Conservation (phyloP, 2,113 vertebrate species). For the Centropristis striata region DNA sequence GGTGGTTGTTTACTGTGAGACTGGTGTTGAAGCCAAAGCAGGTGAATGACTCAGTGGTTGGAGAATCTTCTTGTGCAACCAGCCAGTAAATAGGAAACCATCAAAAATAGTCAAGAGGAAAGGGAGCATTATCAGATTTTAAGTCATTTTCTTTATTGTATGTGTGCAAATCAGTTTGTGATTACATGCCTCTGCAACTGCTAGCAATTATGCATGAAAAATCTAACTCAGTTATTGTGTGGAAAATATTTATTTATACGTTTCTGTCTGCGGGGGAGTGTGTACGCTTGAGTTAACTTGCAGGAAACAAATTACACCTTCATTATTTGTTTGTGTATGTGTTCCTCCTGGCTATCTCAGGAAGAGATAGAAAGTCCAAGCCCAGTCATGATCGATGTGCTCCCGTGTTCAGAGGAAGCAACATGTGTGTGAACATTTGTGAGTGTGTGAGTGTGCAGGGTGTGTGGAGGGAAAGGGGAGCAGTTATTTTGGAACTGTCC, state of each 20-base stretch:
- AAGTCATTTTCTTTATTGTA: not conserved
- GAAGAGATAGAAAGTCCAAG: slow-evolving; percentile 93
- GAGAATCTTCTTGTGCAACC: slow-evolving; percentile 66
- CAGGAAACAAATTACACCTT: not conserved
- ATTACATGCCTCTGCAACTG: not conserved
- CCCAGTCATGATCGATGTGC: slow-evolving; percentile 92
- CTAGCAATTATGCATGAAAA: not conserved
- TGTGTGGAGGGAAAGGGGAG: slow-evolving; percentile 67
- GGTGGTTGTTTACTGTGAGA: slow-evolving; percentile 33
- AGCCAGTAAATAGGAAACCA: slow-evolving; percentile 87
- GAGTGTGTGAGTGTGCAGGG: slow-evolving; percentile 48
- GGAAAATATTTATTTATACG: not conserved
- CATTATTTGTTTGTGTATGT: slow-evolving; percentile 14
- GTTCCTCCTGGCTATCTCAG: slow-evolving; percentile 60
- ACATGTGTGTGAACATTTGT: slow-evolving; percentile 72
- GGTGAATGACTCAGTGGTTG: slow-evolving; percentile 81
- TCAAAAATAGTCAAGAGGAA: slow-evolving; percentile 82
- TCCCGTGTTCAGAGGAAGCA: slow-evolving; percentile 90
- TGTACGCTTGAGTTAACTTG: not conserved
- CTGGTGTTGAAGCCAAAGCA: slow-evolving; percentile 63
- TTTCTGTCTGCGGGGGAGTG: not conserved
- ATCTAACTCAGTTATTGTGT: not conserved
- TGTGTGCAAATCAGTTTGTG: not conserved
- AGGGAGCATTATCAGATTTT: not conserved
- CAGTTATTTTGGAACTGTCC: slow-evolving; percentile 91